phyloP scores from a whole-genome alignment of 1,140 invertebrate species.

The Drosophila grimshawi region DNA sequence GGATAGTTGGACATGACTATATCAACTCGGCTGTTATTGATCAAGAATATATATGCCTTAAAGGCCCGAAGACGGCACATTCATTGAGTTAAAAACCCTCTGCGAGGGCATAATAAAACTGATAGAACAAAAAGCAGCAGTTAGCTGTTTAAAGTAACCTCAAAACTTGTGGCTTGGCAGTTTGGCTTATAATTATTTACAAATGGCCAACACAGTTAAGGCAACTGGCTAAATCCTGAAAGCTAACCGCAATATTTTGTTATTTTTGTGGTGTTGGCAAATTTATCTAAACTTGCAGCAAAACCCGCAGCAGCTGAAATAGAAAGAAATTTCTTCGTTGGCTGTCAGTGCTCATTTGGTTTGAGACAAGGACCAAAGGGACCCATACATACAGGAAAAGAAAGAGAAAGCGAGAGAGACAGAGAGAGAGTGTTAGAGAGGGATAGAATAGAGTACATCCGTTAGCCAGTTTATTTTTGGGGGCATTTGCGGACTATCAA shows the following conservation, averaged over 20 bases:
- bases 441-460: constrained; percentile 34
- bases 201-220: constrained; percentile 39
- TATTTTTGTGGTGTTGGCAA: constrained; percentile 64
- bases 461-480: constrained; percentile 67
- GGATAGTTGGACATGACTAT: not conserved
- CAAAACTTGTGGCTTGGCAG: constrained; percentile 36
- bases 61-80: too few relatives aligned
- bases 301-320: constrained; percentile 40
- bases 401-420: not conserved
- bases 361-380: constrained; percentile 45
- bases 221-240: constrained; percentile 53
- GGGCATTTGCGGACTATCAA: constrained; percentile 63
- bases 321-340: constrained; percentile 45
- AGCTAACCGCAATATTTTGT: constrained; percentile 69
- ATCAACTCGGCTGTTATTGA: too few relatives aligned
- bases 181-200: constrained; percentile 55
- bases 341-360: constrained; percentile 75
- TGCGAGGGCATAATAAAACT: not conserved
- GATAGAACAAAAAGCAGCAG: constrained; percentile 3
- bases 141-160: constrained; percentile 35
- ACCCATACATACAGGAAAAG: constrained; percentile 15
- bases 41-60: too few relatives aligned
- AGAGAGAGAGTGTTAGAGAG: not conserved
- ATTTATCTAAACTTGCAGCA: constrained; percentile 62
- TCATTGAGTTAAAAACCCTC: too few relatives aligned